Evolutionary conservation across 2,113 vertebrate genomes (phyloP).

Genomic region (Notothenia coriiceps): DNA sequence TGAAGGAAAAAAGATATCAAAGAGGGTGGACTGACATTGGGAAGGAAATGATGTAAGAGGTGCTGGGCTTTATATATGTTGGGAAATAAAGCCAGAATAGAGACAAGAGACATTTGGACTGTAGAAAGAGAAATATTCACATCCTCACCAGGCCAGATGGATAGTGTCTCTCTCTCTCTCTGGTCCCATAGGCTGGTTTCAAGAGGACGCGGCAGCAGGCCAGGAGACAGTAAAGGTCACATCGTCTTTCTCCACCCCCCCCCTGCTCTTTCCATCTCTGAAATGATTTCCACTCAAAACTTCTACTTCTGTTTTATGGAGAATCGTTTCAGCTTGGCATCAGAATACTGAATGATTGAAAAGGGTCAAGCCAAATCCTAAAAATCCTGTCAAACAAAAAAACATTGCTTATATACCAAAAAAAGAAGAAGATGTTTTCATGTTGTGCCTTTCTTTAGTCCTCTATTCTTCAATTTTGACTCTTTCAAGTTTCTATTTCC

Average conservation of each 20-base stretch:
- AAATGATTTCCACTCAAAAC: constrained; percentile 70
- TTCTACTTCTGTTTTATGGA: constrained; percentile 34
- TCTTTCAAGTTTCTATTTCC: not conserved
- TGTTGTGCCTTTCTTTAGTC: not conserved
- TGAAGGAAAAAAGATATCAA: constrained; percentile 1
- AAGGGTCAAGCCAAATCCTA: no score
- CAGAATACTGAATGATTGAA: constrained; percentile 29
- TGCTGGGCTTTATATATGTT: constrained; percentile 25
- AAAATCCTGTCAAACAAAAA: no score
- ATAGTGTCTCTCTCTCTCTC: constrained; percentile 23
- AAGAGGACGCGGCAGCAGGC: constrained; percentile 52
- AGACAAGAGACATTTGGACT: constrained; percentile 24
- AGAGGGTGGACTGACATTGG: not conserved
- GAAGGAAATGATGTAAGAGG: constrained; percentile 21
- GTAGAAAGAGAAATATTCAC: constrained; percentile 33
- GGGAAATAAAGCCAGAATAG: constrained; percentile 3
- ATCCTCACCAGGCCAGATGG: constrained; percentile 33
- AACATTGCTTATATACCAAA: no score
- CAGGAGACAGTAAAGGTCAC: constrained; percentile 74
- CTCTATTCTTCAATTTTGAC: not conserved
- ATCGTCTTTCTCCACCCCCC: constrained; percentile 33
- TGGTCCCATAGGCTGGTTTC: constrained; percentile 51
- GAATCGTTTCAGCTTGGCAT: constrained; percentile 27
- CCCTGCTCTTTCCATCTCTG: constrained; percentile 40
- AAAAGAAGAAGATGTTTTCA: no score